Base-by-base conservation (phyloP, 2,888 invertebrate genomes). In the Podotricha telesiphe region DNA sequence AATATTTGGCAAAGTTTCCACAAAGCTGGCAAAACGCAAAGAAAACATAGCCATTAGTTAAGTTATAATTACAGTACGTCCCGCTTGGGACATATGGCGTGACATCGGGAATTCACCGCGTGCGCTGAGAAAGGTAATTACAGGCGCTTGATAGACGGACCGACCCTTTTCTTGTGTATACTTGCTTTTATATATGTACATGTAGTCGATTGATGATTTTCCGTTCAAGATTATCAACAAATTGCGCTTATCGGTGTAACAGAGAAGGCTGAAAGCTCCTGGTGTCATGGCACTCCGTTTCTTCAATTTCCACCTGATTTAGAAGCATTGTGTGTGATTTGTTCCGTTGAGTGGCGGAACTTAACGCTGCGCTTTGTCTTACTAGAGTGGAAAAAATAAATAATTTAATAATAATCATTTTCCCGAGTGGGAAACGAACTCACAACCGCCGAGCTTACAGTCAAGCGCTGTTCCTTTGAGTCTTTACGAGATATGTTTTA, bases 61-160 rank as follows among this genome's bases (percentile, higher is more conserved):
- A 55, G 11, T 55, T 62, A 67, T 51, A 67, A 37, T 51, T 17
- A 50, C 76, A 83, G 80, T 87, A 80, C 86, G 82, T 77, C 77
- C 80, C 80, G 73, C 77, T 79, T 83, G 83, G 81, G 90, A 90
- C 92, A 91, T 84, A 89, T 89, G 91, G 87, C 90, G 89, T 91
- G 91, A 91, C 91, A 89, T 79, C 77, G 83, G 78, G 86, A 89
- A 90, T 89, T 86, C 85, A 80, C 83, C 82, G 82, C 81, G 81
- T 83, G 81, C 82, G 76, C 77, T 75, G 78, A 81, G 85, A 81
- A 82, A 82, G 84, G 88, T 90, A 91, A 91, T 91, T 91, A 90
- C 89, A 84, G 79, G 76, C 79, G 81, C 81, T 82, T 86, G 88
- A 89, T 86, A 83, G 87, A 89, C 88, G 82, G 86, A 80, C 79